These are phyloP conservation scores for Palythoa heliodiscus DNA, from an alignment of 92 coral and sea anemone species.

Conservation along the genomic window DNA sequence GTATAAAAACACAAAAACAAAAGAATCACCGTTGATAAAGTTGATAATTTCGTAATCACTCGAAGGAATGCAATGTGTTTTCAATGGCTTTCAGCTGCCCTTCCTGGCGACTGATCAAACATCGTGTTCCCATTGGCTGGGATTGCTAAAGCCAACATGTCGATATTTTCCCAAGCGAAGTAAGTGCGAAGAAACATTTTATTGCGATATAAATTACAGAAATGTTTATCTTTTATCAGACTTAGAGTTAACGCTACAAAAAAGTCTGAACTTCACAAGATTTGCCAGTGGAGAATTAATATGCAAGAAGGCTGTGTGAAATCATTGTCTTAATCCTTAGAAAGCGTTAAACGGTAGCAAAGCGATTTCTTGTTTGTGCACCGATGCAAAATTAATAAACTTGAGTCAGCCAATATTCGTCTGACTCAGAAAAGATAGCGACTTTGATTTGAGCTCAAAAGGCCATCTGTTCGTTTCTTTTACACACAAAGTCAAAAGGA, in stretches of 20 bases:
- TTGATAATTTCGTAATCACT: constrained; percentile 39
- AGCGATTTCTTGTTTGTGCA: neutral
- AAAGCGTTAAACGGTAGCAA: neutral
- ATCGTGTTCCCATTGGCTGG: constrained; percentile 63
- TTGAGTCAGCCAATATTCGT: neutral
- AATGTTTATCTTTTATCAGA: too few species aligned
- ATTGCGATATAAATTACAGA: too few species aligned
- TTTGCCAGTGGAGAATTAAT: too few species aligned
- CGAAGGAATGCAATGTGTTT: constrained; percentile 41
- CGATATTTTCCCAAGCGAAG: neutral
- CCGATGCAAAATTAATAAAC: neutral
- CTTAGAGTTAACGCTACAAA: too few species aligned
- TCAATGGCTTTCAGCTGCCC: constrained; percentile 68
- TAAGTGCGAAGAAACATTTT: too few species aligned
- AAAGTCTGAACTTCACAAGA: too few species aligned
- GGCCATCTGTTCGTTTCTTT: constrained; percentile 26
- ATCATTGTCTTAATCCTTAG: neutral
- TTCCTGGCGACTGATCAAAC: constrained; percentile 56
- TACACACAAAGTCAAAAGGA: neutral
- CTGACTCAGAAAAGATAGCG: constrained; percentile 6
- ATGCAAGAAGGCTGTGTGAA: neutral
- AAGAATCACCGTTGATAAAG: constrained; percentile 25
- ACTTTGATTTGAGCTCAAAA: constrained; percentile 38
- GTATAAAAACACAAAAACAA: constrained; percentile 7
- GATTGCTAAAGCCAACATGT: constrained; percentile 31